phyloP scores from a whole-genome alignment of 2,113 vertebrate genomes.

The Hymenochirus boettgeri region DNA sequence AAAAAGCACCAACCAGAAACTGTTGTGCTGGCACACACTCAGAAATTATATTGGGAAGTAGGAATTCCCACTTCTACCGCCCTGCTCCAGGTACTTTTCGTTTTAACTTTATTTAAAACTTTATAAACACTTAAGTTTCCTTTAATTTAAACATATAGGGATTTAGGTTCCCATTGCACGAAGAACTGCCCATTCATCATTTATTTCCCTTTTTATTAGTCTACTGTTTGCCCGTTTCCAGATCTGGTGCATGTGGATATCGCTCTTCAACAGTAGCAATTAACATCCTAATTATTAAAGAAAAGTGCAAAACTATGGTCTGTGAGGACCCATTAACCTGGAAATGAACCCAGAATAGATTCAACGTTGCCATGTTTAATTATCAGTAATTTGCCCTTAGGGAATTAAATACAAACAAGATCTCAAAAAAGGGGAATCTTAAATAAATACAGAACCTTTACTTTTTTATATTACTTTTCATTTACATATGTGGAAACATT shows the following conservation, averaged over 20 bases:
- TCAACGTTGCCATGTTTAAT: constrained; percentile 26
- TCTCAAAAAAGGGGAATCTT: constrained; percentile 2
- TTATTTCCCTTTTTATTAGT: too few relatives aligned
- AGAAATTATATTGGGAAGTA: too few relatives aligned
- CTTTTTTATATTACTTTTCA: background rate
- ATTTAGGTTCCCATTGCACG: too few relatives aligned
- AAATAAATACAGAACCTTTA: constrained; percentile 3
- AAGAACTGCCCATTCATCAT: too few relatives aligned
- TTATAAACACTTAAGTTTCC: too few relatives aligned
- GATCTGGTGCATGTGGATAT: constrained; percentile 10
- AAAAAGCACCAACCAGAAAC: too few relatives aligned
- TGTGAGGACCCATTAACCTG: constrained; percentile 30
- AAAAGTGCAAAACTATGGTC: constrained; percentile 7
- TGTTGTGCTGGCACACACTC: too few relatives aligned
- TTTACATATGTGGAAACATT: too few relatives aligned
- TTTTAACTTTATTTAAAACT: too few relatives aligned
- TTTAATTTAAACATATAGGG: too few relatives aligned
- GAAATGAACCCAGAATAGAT: constrained; percentile 28
- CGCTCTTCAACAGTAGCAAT: constrained; percentile 21
- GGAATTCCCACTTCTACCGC: too few relatives aligned
- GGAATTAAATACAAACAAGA: background rate
- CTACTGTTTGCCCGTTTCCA: background rate
- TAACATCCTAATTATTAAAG: constrained; percentile 29
- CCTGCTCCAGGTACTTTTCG: too few relatives aligned
- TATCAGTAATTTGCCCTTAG: constrained; percentile 25